Evolutionary conservation across 1,140 invertebrate genomes (phyloP).

Genomic region (Temnothorax longispinosus): DNA sequence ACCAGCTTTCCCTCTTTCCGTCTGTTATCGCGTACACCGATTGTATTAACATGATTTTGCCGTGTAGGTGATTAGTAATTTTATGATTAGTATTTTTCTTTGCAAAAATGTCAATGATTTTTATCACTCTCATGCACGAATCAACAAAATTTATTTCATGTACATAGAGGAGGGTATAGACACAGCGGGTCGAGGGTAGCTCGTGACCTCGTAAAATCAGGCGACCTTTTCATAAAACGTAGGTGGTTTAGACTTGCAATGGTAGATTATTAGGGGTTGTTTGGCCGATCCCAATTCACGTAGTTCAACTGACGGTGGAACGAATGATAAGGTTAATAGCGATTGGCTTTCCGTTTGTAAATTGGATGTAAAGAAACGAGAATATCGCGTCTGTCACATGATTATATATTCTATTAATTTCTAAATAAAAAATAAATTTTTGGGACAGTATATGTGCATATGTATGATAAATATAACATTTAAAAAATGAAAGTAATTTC

Average conservation of each 20-base stretch:
- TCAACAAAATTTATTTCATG: neutral
- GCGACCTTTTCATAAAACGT: slow-evolving; percentile 18
- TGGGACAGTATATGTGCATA: neutral
- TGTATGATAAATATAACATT: neutral
- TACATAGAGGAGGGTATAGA: neutral
- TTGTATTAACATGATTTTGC: neutral
- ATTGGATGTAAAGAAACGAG: neutral
- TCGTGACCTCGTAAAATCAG: slow-evolving; percentile 31
- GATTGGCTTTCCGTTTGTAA: neutral
- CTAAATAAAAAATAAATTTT: neutral
- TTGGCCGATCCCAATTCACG: neutral
- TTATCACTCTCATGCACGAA: neutral
- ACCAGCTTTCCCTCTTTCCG: slow-evolving; percentile 37
- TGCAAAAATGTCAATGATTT: neutral
- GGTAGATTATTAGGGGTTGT: slow-evolving; percentile 23
- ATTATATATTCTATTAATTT: neutral
- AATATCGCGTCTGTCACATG: neutral
- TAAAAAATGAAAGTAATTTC: neutral
- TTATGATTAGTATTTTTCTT: neutral
- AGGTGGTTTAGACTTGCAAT: neutral
- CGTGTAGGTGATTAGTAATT: neutral
- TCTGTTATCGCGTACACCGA: neutral
- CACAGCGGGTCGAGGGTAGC: neutral
- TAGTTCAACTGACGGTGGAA: neutral
- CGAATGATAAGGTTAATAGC: slow-evolving; percentile 8